Evolutionary conservation across 2,888 invertebrate species (phyloP).

Genomic region (Apodemia mormo): DNA sequence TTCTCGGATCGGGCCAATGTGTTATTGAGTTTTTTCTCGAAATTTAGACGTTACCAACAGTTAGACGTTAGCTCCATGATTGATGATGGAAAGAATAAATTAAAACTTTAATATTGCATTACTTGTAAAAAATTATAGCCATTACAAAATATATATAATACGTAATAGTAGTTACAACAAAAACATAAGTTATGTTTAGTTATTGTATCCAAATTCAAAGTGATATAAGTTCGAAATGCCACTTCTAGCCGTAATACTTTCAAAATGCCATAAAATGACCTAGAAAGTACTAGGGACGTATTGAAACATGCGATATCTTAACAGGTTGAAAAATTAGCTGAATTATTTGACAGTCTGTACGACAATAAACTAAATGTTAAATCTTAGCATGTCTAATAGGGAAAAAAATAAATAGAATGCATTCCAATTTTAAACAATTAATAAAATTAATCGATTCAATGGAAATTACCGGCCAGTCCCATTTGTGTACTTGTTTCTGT

Average conservation of each 20-base stretch:
- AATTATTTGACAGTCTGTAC: neutral
- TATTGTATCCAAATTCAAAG: neutral
- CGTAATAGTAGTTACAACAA: neutral
- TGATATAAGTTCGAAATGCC: neutral
- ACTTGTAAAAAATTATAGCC: no score
- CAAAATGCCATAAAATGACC: neutral
- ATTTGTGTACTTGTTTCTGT: constrained; percentile 39
- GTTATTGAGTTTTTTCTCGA: no score
- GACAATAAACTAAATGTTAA: neutral
- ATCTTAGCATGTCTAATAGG: no score
- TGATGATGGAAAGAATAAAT: no score
- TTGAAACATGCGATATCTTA: neutral
- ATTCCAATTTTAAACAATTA: constrained; percentile 9
- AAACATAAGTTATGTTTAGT: neutral
- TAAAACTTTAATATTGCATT: no score
- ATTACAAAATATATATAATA: no score
- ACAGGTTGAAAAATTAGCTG: neutral
- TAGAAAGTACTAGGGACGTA: neutral
- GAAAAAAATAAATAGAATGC: neutral
- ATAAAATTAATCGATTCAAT: neutral
- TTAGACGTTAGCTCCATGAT: no score
- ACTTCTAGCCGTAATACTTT: neutral
- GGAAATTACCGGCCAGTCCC: constrained; percentile 24
- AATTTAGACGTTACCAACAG: no score
- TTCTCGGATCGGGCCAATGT: no score